Evolutionary conservation across 1,140 invertebrate species (phyloP).

Genomic region (Drosophila sp.): DNA sequence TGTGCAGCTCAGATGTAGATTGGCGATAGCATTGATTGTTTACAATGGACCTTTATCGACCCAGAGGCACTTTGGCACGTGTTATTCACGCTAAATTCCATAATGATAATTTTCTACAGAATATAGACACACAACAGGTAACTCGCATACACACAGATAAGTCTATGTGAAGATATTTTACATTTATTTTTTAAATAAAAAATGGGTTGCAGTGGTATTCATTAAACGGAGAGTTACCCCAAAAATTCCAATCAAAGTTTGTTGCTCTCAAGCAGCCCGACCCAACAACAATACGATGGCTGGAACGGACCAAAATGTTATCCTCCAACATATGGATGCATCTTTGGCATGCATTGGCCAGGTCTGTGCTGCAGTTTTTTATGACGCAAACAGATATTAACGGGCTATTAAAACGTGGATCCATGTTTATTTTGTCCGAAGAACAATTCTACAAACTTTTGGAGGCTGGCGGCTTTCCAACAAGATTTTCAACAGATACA

Average conservation of each 20-base stretch:
- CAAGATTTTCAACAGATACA: constrained; percentile 40
- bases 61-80: constrained; percentile 87
- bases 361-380: constrained; percentile 89
- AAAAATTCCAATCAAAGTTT: constrained; percentile 85
- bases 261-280: constrained; percentile 87
- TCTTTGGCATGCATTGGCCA: constrained; percentile 89
- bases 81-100: constrained; percentile 88
- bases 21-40: constrained; percentile 10
- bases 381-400: constrained; percentile 93
- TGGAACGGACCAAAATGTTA: constrained; percentile 88
- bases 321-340: constrained; percentile 90
- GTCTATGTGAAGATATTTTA: neutral
- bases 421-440: constrained; percentile 95
- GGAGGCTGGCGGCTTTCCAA: constrained; percentile 66
- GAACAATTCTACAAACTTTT: constrained; percentile 89
- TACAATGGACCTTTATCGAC: constrained; percentile 71
- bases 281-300: constrained; percentile 88
- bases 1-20: constrained; percentile 4
- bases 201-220: constrained; percentile 87
- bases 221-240: constrained; percentile 74
- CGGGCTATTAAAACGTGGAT: constrained; percentile 91
- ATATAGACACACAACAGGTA: constrained; percentile 87
- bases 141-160: neutral
- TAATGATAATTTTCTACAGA: constrained; percentile 87
- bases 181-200: neutral